These are phyloP conservation scores for Rotaria sp. DNA, from an alignment of 2,888 invertebrate species.

Conservation along the genomic window DNA sequence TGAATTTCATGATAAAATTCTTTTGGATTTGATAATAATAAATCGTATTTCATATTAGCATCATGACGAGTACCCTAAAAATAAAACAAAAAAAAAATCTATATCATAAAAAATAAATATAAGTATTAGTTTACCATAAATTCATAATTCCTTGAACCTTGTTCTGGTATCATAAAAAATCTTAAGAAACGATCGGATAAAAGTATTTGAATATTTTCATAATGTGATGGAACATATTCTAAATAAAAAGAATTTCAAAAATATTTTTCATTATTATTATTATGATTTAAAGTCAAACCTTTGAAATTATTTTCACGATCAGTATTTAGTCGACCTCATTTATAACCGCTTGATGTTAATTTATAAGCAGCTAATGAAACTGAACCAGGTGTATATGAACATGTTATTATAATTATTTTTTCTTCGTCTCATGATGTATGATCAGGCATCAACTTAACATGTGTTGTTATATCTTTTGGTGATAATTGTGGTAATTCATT, in stretches of 20 bases:
- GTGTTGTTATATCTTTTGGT: constrained; percentile 93
- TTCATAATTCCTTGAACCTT: constrained; percentile 99
- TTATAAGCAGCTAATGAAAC: constrained; percentile 97
- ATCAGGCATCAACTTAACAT: constrained; percentile 90
- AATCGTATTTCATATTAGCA: constrained; percentile 94
- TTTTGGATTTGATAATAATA: constrained; percentile 89
- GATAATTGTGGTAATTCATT: constrained; percentile 96
- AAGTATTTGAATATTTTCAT: constrained; percentile 93
- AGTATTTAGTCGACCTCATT: constrained; percentile 96
- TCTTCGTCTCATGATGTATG: constrained; percentile 95
- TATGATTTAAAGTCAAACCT: constrained; percentile 60
- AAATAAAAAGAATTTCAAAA: not conserved
- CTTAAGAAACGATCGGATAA: constrained; percentile 93
- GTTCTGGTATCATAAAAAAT: constrained; percentile 96
- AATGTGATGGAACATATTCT: constrained; percentile 72
- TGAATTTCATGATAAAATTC: constrained; percentile 99
- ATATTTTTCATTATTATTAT: no score
- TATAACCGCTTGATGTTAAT: constrained; percentile 91
- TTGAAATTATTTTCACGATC: constrained; percentile 97
- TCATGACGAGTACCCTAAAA: constrained; percentile 77
- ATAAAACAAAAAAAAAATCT: constrained; percentile 55
- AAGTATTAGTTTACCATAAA: constrained; percentile 98
- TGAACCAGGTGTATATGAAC: constrained; percentile 94
- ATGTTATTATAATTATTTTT: constrained; percentile 95
- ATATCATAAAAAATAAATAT: no score